Conservation (phyloP, 2,888 invertebrate species). For the Maniola hyperantus region DNA sequence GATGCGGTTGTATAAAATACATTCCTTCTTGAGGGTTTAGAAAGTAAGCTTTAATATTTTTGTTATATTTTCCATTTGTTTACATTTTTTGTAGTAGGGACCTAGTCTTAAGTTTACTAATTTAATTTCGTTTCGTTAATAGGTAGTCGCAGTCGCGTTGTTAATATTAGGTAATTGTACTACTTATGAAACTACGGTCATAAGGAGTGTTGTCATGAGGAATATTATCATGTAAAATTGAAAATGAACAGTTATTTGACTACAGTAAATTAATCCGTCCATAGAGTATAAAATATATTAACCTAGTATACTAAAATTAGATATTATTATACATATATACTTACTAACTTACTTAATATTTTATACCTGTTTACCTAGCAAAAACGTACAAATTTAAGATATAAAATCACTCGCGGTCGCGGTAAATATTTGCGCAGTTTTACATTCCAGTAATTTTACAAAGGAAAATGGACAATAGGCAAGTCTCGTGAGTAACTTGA, state of each 20-base stretch:
- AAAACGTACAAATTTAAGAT: slow-evolving; percentile 19
- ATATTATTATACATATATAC: neutral
- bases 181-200: neutral
- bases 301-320: slow-evolving; percentile 15
- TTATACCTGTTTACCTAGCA: slow-evolving; percentile 17
- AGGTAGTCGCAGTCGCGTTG: neutral
- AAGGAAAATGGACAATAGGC: neutral
- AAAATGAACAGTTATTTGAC: neutral
- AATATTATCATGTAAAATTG: neutral
- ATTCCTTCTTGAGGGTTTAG: slow-evolving; percentile 46
- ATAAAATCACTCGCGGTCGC: neutral
- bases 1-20: slow-evolving; percentile 56
- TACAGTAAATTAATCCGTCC: slow-evolving; percentile 31
- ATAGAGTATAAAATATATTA: slow-evolving; percentile 14
- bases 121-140: neutral
- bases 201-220: neutral
- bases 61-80: slow-evolving; percentile 20
- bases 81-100: slow-evolving; percentile 11
- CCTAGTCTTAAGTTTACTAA: slow-evolving; percentile 7
- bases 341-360: slow-evolving; percentile 20
- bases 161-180: neutral
- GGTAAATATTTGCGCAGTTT: slow-evolving; percentile 10
- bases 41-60: slow-evolving; percentile 36
- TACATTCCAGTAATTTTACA: slow-evolving; percentile 23
- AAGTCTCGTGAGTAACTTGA: too few relatives aligned